Percentiles rank a stretch among this genome's conserved stretches.
phyloP scores from a whole-genome alignment of 1,140 invertebrate genomes.

The Coenobita brevimanus region DNA sequence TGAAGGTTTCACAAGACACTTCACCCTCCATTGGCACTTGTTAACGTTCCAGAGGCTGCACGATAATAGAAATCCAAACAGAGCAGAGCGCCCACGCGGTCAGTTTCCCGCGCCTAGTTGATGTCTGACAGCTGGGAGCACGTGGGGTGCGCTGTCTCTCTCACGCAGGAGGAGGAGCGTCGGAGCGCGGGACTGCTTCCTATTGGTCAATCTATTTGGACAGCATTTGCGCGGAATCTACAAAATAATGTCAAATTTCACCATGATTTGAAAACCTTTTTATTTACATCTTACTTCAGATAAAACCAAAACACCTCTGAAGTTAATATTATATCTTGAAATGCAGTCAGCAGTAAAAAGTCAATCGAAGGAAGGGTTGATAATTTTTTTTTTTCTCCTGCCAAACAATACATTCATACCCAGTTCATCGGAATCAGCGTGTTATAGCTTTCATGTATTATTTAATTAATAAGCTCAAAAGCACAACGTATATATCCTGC shows the following conservation, averaged over 20 bases:
- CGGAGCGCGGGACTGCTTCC: conserved; percentile 7
- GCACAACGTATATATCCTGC: no score
- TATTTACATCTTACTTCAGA: no score
- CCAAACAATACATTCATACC: no score
- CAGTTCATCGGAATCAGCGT: no score
- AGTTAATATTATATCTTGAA: no score
- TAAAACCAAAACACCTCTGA: no score
- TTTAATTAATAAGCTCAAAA: no score
- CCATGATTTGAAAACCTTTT: no score
- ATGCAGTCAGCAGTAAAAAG: no score
- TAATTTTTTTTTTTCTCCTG: no score
- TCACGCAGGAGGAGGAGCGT: conserved; percentile 32
- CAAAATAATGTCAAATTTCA: conserved; percentile 40
- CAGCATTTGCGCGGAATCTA: not conserved
- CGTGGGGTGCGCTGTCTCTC: conserved; percentile 40
- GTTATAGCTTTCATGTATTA: no score
- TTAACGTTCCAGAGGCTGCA: not conserved
- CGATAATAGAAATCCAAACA: not conserved
- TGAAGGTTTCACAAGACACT: not conserved
- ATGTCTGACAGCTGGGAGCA: conserved; percentile 44
- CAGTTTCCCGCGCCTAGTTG: conserved; percentile 33
- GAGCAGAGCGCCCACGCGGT: not conserved
- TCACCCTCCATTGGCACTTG: not conserved
- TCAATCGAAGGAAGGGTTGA: no score
- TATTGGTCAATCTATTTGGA: conserved; percentile 21